These are phyloP conservation scores for Drosophila buzzatii DNA, from an alignment of 2,888 invertebrate genomes.

Conservation along the genomic window DNA sequence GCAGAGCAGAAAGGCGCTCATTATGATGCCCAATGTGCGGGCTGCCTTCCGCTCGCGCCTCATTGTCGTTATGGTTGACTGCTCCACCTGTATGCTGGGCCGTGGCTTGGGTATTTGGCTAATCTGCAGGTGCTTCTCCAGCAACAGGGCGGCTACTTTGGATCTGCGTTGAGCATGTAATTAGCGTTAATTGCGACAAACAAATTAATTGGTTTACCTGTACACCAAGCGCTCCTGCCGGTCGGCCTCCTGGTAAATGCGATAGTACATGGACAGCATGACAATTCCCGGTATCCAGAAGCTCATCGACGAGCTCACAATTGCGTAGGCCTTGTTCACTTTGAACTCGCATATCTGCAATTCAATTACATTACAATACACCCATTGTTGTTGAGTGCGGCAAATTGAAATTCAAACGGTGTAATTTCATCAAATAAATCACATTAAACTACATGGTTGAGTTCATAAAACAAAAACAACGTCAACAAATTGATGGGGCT, in stretches of 20 bases:
- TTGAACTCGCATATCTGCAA: slow-evolving; percentile 90
- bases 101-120: slow-evolving; percentile 93
- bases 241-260: slow-evolving; percentile 94
- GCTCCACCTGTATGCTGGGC: slow-evolving; percentile 89
- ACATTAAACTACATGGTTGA: slow-evolving; percentile 26
- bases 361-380: slow-evolving; percentile 37
- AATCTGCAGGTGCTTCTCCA: slow-evolving; percentile 95
- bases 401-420: slow-evolving; percentile 17
- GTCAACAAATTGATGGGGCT: slow-evolving; percentile 1
- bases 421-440: slow-evolving; percentile 40
- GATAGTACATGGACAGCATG: slow-evolving; percentile 96
- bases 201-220: slow-evolving; percentile 87
- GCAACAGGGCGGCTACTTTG: slow-evolving; percentile 93
- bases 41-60: slow-evolving; percentile 95
- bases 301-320: slow-evolving; percentile 95
- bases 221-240: slow-evolving; percentile 93
- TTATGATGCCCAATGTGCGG: slow-evolving; percentile 97
- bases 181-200: slow-evolving; percentile 53
- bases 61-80: slow-evolving; percentile 94
- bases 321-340: slow-evolving; percentile 94
- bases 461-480: slow-evolving; percentile 12
- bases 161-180: slow-evolving; percentile 87
- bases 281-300: slow-evolving; percentile 97
- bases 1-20: slow-evolving; percentile 97
- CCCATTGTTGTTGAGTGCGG: neutral